A percentile compares a stretch with the other conserved stretches of the same genome.
phyloP scores from a whole-genome alignment of 2,888 invertebrate species.

The Acleris literana region DNA sequence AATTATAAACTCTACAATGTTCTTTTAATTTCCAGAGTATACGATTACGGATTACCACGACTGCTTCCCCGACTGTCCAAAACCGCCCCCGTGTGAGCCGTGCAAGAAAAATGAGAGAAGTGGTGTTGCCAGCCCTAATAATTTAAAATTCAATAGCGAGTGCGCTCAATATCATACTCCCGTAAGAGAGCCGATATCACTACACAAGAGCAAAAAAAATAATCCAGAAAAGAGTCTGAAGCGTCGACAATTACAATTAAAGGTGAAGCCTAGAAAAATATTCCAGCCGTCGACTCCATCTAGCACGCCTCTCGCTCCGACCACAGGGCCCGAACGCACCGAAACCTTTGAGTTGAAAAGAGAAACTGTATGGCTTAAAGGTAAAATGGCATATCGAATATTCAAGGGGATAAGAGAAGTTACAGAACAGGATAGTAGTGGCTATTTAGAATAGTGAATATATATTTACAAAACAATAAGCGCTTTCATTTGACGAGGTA shows the following conservation, averaged over 20 bases:
- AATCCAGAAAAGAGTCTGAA: no score
- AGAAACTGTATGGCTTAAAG: conserved; percentile 49
- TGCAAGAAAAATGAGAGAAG: no score
- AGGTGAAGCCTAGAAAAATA: no score
- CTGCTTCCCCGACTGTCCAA: background rate
- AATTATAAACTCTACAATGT: background rate
- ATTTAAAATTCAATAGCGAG: no score
- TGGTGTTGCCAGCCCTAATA: no score
- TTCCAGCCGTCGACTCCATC: no score
- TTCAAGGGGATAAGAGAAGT: conserved; percentile 45
- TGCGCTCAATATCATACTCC: no score
- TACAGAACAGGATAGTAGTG: background rate
- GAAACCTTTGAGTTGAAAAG: conserved; percentile 47
- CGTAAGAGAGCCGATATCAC: no score
- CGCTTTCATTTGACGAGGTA: background rate
- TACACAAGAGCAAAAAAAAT: no score
- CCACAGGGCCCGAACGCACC: background rate
- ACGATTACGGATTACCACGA: background rate
- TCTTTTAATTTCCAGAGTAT: conserved; percentile 23
- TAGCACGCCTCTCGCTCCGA: no score
- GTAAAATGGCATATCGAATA: conserved; percentile 50
- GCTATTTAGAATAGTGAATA: background rate
- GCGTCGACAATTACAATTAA: no score
- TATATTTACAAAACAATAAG: background rate
- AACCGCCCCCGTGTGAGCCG: background rate